These are phyloP conservation scores for Perognathus longimembris DNA, from an alignment of 2,113 vertebrate genomes.

Conservation along the genomic window DNA sequence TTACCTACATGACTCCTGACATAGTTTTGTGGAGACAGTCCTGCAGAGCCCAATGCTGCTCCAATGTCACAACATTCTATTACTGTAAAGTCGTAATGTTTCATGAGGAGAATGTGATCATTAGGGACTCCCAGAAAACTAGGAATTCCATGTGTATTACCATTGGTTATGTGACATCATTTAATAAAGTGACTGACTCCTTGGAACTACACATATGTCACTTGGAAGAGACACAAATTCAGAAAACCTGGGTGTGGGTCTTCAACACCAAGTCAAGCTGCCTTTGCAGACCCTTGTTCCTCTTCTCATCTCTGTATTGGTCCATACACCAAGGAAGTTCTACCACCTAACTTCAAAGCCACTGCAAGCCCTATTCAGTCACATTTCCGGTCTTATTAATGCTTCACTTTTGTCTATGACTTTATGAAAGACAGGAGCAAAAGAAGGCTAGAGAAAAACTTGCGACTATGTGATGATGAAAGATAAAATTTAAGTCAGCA, in stretches of 20 bases:
- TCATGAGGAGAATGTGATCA: slow-evolving; percentile 37
- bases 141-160: slow-evolving; percentile 14
- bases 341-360: neutral
- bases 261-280: neutral
- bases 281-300: neutral
- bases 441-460: neutral
- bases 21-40: neutral
- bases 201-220: neutral
- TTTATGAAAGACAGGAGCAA: neutral
- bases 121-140: neutral
- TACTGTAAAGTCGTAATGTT: slow-evolving; percentile 35
- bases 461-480: neutral
- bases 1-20: slow-evolving; percentile 60
- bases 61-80: neutral
- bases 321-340: neutral
- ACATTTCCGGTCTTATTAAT: neutral
- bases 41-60: slow-evolving; percentile 55
- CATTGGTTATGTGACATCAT: neutral
- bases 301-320: neutral
- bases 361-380: neutral
- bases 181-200: neutral
- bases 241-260: neutral
- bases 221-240: neutral
- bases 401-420: neutral
- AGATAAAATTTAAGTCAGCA: neutral